Base-by-base conservation (phyloP, 2,797 vertebrate genomes). In the Sebastes paucispinis region DNA sequence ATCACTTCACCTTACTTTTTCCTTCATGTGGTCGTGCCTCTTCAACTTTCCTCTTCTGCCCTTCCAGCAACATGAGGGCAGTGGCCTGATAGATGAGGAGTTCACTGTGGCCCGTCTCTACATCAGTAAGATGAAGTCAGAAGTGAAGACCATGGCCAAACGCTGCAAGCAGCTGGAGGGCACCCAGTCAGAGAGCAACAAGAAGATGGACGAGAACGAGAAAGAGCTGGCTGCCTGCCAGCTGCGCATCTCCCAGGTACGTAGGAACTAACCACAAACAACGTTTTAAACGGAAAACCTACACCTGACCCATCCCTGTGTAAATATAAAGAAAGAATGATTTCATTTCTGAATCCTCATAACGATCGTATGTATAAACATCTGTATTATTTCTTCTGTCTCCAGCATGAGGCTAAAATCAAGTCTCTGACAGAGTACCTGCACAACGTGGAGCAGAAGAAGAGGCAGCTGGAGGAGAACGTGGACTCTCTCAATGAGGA, bases 51-150 rank as follows among this genome's bases (percentile, higher is more conserved):
- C n/a, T 59, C 20, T 2, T 52, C 20, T 55, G 4, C 57, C 25
- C 22, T 20, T 65, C 0, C 84, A 97, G 97, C 97, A 99, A 76
- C 98, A 98, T 4, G 98, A 99, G 87, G 96, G 97, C 90, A 98
- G 97, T 75, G 98, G 98, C 27, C 95, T 99, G 95, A 98, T 99
- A 71, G 98, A 99, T 71, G 98, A 99, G 93, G 98, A 99, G 92
- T 99, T 99, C 89, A 99, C 98, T 0, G 98, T 99, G 52, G 98
- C 98, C 0, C 96, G 98, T 57, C 96, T 99, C 54, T 99, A 99
- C 89, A 98, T 99, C 84, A 99, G 98, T 77, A 99, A 99, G 93
- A 97, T 99, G 97, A 99, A 99, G 91, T 98, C 98, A 0, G 98
- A 99, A 91, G 98, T 99, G 68, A 99, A 99, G 91, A 97, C 96